Base-by-base conservation (phyloP, 2,797 vertebrate species). In the Apogon hyalosoma region DNA sequence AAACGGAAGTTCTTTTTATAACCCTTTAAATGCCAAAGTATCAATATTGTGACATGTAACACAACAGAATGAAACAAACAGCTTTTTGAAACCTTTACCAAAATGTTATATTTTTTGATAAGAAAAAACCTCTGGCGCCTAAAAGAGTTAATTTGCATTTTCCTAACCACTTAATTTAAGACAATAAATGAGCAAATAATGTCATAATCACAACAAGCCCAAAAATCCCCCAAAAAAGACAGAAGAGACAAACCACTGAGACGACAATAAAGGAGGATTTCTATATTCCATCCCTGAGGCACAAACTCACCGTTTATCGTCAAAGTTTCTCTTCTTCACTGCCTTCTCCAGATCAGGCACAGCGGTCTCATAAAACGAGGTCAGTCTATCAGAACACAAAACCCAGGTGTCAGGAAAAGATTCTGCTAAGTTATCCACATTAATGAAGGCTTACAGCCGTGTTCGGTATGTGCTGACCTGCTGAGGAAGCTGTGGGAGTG, bases 321-420 rank as follows among this genome's bases (percentile, higher is more conserved):
- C 93, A 62, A 94, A 96, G 67, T 84, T 94, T 63, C 96, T 96
- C 89, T 95, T 98, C 77, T 86, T 96, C 68, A 97, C 83, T 2
- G 95, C 95, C 73, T 94, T 95, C 87, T 99, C 97, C 36, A 98
- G 84, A 38, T 98, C 97, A 19, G 96, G 94, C 82, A 98, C 82
- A 7, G 91, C 89, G 33, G 88, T 62, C 79, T 98, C 98, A 55
- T 99, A 99, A 87, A 99, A 98, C 0, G 94, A 95, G 63, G 94
- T 94, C 68, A 99, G 84, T 69, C 98, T 99, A 86, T 16, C 49
- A 65, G 58, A 18, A 75, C 67, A 68, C 18, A 42, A 45, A 19
- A 74, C 4, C 14, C 24, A 42, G 11, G 24, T 28, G 24, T 45
- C 1, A 10, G 0, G 6, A 47, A 39, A n/a, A 43, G 16, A 3